Evolutionary conservation across 2,888 invertebrate genomes (phyloP), one percentile per base, ranked within the genome.

Genomic region (Apotomis capreana): DNA sequence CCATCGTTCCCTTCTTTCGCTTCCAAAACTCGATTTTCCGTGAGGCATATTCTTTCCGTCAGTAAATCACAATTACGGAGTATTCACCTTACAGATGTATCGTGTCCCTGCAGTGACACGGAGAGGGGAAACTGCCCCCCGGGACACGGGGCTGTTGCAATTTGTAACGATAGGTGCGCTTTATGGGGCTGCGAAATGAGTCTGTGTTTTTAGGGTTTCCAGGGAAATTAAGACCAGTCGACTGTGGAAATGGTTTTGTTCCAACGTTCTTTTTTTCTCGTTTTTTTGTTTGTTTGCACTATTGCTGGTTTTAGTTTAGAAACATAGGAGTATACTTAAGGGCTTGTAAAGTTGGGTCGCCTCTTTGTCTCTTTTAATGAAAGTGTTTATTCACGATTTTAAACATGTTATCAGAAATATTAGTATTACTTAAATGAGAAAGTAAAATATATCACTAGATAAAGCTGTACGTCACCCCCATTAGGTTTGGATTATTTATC

Each of bases 81-180:
- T 87, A 84, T 89, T 89, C 86, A 88, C 87, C 86, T 86, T 78
- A 76, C 78, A 79, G 81, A 79, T 79, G 79, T 78, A 77, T 83
- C 81, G 80, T 80, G 78, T 83, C 83, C 46, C 80, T 85, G 82
- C 81, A 78, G 77, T 76, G 76, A 78, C 78, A 80, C 78, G 79
- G 81, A 80, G 81, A 80, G 81, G 79, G 78, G 81, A 83, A 81
- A 79, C 51, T 10, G 58, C 54, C 72, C 75, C 79, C 79, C 85
- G 86, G 90, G 87, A 40, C 37, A 58, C 54, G 58, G 72, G 68
- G 72, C 59, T 63, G 71, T 57, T 71, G 72, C 72, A 72, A 72
- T 72, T 72, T 68, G 68, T 72, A 65, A 65, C 65, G 68, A 68
- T 72, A 71, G 61, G 72, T 72, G 63, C 63, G 10, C 44, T 67